phyloP scores from a whole-genome alignment of 2,797 vertebrate species.

The Babyrousa celebensis region DNA sequence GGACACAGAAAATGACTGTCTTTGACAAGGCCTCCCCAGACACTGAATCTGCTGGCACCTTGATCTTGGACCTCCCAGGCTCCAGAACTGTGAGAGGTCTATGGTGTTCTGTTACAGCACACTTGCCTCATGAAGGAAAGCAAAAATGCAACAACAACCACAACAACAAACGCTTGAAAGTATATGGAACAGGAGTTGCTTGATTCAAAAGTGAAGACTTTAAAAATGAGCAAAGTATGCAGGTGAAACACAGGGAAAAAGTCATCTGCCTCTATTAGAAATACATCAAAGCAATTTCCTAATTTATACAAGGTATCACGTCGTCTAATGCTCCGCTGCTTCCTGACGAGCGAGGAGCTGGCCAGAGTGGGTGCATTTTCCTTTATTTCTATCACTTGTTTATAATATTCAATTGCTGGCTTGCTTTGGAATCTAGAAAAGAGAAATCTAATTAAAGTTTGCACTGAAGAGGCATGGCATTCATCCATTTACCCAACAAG shows the following conservation, averaged over 20 bases:
- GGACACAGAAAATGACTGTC: neutral
- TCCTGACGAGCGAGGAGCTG: constrained; percentile 64
- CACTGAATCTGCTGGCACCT: neutral
- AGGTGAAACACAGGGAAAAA: neutral
- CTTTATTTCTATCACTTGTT: constrained; percentile 85
- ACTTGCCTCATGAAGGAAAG: neutral
- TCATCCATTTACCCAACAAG: neutral
- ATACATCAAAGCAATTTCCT: constrained; percentile 75
- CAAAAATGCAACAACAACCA: neutral
- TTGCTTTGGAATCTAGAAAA: constrained; percentile 81
- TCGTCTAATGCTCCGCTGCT: constrained; percentile 79
- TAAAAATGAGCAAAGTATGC: constrained; percentile 36
- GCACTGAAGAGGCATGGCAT: neutral
- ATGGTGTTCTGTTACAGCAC: neutral
- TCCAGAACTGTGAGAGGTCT: neutral
- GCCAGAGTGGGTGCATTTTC: constrained; percentile 63
- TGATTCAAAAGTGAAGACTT: neutral
- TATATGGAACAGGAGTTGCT: neutral
- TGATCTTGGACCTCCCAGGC: neutral
- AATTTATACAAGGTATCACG: constrained; percentile 83
- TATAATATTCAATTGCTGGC: constrained; percentile 81
- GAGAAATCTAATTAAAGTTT: constrained; percentile 15
- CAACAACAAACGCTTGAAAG: neutral
- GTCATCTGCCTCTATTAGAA: neutral
- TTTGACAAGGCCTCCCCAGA: neutral